phyloP scores from a whole-genome alignment of 1,140 invertebrate species.

The Lethrus apterus region DNA sequence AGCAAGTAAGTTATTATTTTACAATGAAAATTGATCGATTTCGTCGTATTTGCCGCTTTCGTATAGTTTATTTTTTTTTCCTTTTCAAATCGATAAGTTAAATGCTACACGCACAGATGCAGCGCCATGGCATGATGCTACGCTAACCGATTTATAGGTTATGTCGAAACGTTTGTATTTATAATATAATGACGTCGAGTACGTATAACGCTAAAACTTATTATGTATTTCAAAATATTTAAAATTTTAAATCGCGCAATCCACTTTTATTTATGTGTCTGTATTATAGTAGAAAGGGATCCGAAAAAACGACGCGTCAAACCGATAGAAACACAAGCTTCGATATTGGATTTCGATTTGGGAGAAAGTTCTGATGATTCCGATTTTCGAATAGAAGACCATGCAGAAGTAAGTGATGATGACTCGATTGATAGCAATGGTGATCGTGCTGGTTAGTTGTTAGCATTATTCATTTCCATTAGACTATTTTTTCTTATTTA shows the following conservation, averaged over 20 bases:
- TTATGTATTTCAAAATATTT: constrained; percentile 7
- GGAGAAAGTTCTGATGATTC: constrained; percentile 92
- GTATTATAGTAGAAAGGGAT: constrained; percentile 72
- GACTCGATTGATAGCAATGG: constrained; percentile 50
- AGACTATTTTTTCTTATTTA: constrained; percentile 9
- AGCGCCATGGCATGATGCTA: constrained; percentile 2
- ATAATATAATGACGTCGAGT: not conserved
- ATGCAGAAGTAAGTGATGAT: constrained; percentile 68
- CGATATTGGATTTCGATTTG: constrained; percentile 75
- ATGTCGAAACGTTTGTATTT: not conserved
- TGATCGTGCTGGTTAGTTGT: constrained; percentile 35
- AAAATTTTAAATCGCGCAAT: constrained; percentile 8
- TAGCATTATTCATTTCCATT: not conserved
- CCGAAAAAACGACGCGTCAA: constrained; percentile 81
- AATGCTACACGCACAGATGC: constrained; percentile 6
- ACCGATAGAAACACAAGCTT: constrained; percentile 64
- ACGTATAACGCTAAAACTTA: not conserved
- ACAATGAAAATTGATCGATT: not conserved
- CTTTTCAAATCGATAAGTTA: constrained; percentile 11
- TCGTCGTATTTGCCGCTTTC: constrained; percentile 3
- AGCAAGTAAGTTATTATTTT: constrained; percentile 33
- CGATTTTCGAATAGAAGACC: constrained; percentile 88
- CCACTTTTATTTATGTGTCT: constrained; percentile 27
- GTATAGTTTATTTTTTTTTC: constrained; percentile 1
- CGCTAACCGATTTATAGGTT: not conserved